Evolutionary conservation across 1,140 invertebrate genomes (phyloP), one percentile per base, ranked within the genome.

Genomic region (Drosophila prosaltans): DNA sequence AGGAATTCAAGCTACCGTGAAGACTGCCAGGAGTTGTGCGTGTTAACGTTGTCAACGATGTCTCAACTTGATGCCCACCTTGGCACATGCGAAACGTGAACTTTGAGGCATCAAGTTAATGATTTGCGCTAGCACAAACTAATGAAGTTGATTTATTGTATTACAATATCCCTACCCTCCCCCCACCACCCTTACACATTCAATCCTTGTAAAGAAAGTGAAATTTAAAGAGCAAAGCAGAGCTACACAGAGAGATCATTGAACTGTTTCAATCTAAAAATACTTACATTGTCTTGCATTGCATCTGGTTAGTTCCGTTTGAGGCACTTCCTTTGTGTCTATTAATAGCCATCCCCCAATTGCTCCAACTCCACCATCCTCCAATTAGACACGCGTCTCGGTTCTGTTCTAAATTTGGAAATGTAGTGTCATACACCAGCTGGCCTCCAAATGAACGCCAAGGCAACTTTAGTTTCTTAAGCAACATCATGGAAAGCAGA

Each of bases 401-500:
- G 64, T 69, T 65, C 45, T 51, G 45, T 3, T 24, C 45, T 62
- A 65, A 72, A 74, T 65, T 59, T 81, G 57, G 78, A 70, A 64
- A 74, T 62, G 16, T 65, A 69, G 69, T 30, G 73, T 48, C 51
- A 51, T 16, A 16, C 10, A 11, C 4, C 40, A 10, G 16, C 57
- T 74, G 65, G 48, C 65, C 30, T 63, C 74, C 74, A 59, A 63
- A 45, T 24, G 54, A 4, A 55, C 3, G 4, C 32, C 55, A 51
- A 51, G 8, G 55, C 7, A 40, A 41, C 54, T n/a, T 57, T 54
- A 82, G 80, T 82, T 26, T 54, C 30, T 39, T 32, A 43, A 41
- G 60, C 21, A 67, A 39, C 75, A 77, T 65, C 74, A 91, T 91
- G 90, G 88, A 91, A 74, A 72, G 65, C 66, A 86, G 90, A 91